Conservation (phyloP, 2,888 invertebrate genomes). For the Drosophila kanekoi region DNA sequence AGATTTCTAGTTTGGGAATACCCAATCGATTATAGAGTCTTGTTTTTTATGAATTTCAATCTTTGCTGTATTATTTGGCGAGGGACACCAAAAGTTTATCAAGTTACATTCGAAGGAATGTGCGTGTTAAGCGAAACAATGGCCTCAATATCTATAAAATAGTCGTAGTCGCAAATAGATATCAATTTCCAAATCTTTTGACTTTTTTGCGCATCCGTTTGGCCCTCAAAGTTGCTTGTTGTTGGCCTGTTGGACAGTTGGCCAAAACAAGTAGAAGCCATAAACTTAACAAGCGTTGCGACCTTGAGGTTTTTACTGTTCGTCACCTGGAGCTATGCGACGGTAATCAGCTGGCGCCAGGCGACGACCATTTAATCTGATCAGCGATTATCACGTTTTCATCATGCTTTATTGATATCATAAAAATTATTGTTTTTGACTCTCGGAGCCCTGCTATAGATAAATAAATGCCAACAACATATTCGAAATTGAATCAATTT, state of each 20-base stretch:
- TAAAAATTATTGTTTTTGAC: slow-evolving; percentile 76
- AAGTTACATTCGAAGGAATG: slow-evolving; percentile 67
- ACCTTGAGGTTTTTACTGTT: slow-evolving; percentile 73
- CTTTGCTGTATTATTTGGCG: slow-evolving; percentile 31
- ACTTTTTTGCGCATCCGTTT: slow-evolving; percentile 51
- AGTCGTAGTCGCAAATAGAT: slow-evolving; percentile 33
- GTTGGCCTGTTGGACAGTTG: slow-evolving; percentile 27
- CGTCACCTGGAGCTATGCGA: slow-evolving; percentile 72
- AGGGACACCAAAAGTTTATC: slow-evolving; percentile 43
- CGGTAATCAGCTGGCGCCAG: slow-evolving; percentile 81
- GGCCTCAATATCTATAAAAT: slow-evolving; percentile 54
- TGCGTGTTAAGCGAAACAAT: slow-evolving; percentile 49
- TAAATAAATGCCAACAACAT: slow-evolving; percentile 65
- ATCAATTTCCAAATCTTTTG: slow-evolving; percentile 58
- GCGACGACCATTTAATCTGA: slow-evolving; percentile 75
- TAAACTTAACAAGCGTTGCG: slow-evolving; percentile 76
- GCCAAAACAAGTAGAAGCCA: slow-evolving; percentile 69
- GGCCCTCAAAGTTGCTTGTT: slow-evolving; percentile 30
- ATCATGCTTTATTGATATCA: slow-evolving; percentile 82
- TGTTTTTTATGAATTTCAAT: slow-evolving; percentile 40
- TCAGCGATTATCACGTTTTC: slow-evolving; percentile 81
- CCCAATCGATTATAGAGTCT: slow-evolving; percentile 67
- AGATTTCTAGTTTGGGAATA: slow-evolving; percentile 77
- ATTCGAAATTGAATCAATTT: slow-evolving; percentile 69
- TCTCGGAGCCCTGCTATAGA: slow-evolving; percentile 56